Percentiles rank a stretch among this genome's conserved stretches.
phyloP scores from a whole-genome alignment of 1,140 invertebrate genomes.

The Eriosoma lanigerum region DNA sequence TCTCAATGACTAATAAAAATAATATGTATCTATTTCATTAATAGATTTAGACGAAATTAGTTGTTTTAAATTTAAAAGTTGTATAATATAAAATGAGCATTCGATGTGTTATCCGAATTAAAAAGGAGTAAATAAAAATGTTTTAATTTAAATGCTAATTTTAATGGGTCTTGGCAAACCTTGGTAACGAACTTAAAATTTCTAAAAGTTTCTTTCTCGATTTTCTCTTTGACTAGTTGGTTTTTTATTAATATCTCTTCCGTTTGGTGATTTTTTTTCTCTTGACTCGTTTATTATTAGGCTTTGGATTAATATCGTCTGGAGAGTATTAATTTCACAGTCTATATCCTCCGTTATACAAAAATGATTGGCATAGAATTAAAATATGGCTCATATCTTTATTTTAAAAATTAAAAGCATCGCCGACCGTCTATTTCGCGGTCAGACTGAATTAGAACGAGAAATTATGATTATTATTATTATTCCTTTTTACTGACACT shows the following conservation, averaged over 20 bases:
- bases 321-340: neutral
- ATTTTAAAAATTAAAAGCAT: no score
- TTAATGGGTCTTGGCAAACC: neutral
- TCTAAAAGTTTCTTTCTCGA: neutral
- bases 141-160: slow-evolving; percentile 35
- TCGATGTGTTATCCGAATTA: neutral
- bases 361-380: no score
- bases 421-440: no score
- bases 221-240: neutral
- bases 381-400: no score
- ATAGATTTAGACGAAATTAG: no score
- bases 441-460: no score
- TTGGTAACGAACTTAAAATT: slow-evolving; percentile 7
- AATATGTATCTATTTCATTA: no score
- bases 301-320: neutral
- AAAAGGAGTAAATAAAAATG: neutral
- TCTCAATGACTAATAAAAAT: neutral
- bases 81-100: neutral
- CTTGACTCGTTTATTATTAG: neutral
- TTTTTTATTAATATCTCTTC: neutral
- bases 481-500: no score
- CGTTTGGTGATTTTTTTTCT: neutral
- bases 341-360: neutral
- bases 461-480: no score
- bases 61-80: no score